Conservation (phyloP, 2,113 vertebrate species). For the Brachypodius melanocephalos region DNA sequence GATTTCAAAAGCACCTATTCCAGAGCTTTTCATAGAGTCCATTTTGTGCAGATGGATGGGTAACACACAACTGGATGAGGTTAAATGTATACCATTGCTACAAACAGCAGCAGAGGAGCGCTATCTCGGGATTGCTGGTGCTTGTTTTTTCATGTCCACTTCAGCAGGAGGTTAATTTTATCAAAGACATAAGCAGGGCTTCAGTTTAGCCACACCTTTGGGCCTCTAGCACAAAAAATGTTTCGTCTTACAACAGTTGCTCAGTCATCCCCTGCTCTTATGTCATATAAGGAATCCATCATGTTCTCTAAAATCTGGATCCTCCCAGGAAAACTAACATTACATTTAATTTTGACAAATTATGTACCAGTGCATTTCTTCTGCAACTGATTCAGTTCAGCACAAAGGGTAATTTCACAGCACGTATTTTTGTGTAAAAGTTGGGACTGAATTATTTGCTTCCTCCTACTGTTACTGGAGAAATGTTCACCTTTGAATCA, state of each 20-base stretch:
- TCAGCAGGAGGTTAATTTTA: background rate
- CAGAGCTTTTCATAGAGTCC: background rate
- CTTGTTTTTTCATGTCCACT: background rate
- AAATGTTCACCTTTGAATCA: background rate
- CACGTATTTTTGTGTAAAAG: background rate
- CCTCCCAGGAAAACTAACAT: background rate
- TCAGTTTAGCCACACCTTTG: background rate
- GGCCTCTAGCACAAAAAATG: background rate
- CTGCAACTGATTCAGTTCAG: background rate
- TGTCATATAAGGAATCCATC: background rate
- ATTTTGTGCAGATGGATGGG: background rate
- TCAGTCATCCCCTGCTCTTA: background rate
- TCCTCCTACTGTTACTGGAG: background rate
- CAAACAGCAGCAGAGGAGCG: background rate
- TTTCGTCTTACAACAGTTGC: background rate
- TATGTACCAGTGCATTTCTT: background rate
- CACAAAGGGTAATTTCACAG: background rate
- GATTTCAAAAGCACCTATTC: background rate
- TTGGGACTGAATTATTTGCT: background rate
- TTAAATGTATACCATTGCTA: background rate
- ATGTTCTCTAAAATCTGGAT: background rate
- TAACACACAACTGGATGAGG: background rate
- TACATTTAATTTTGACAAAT: background rate
- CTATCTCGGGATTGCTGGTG: background rate
- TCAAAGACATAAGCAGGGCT: background rate